These are phyloP conservation scores for Pelodiscus sinensis DNA, from an alignment of 2,113 vertebrate genomes.

Conservation along the genomic window DNA sequence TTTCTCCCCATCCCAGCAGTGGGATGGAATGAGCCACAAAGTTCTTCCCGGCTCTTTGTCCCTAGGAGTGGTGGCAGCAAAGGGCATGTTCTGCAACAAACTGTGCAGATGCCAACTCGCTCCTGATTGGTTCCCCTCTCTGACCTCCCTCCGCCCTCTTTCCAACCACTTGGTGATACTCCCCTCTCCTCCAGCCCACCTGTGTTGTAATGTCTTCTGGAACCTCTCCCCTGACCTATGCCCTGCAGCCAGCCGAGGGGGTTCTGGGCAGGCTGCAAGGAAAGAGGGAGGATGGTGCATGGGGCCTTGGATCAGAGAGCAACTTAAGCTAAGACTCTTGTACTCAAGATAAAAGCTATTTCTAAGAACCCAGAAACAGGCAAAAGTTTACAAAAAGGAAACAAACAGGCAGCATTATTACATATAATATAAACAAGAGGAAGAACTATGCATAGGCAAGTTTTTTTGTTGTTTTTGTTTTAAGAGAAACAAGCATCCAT, in stretches of 20 bases:
- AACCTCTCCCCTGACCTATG: not conserved
- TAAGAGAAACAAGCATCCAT: rapidly evolving
- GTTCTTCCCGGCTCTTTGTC: not conserved
- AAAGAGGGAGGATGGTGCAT: not conserved
- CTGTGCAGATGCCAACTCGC: rapidly evolving
- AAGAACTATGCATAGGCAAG: rapidly evolving
- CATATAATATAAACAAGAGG: not conserved
- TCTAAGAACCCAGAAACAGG: rapidly evolving
- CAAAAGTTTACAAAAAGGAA: not conserved
- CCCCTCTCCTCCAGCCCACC: not conserved
- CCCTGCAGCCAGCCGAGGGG: not conserved
- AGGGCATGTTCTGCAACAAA: not conserved
- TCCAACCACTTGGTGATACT: not conserved
- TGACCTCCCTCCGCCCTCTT: not conserved
- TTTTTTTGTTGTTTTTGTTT: not conserved
- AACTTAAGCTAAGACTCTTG: not conserved
- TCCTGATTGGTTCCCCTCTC: not conserved
- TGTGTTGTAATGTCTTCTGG: not conserved
- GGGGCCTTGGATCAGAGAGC: not conserved
- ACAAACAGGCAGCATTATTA: not conserved
- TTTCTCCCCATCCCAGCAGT: not conserved
- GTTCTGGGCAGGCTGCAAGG: not conserved
- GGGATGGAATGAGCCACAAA: not conserved
- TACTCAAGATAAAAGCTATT: not conserved
- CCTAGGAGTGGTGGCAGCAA: rapidly evolving